Conservation (phyloP, 1,140 invertebrate species). For the Rhysida immarginata region DNA sequence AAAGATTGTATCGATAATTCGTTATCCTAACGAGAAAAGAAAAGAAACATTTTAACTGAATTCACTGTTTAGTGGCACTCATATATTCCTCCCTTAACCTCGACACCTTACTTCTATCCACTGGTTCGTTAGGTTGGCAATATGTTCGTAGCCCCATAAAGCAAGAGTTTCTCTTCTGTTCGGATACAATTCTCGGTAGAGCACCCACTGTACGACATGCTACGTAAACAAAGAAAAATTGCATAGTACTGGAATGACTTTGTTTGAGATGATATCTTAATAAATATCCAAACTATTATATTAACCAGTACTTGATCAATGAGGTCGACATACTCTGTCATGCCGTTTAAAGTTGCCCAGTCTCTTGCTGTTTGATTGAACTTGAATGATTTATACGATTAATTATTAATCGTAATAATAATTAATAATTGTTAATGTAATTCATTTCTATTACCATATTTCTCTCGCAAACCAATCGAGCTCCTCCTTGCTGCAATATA, state of each 20-base stretch:
- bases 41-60: neutral
- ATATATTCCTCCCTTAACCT: too few species aligned
- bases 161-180: neutral
- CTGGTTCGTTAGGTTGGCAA: neutral
- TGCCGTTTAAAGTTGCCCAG: too few species aligned
- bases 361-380: too few species aligned
- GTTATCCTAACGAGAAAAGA: neutral
- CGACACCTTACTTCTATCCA: neutral
- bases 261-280: too few species aligned
- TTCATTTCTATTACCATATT: neutral
- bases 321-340: too few species aligned
- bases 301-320: too few species aligned
- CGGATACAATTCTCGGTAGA: neutral
- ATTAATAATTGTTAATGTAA: neutral
- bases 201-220: neutral
- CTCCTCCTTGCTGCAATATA: neutral
- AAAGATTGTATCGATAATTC: too few species aligned
- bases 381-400: too few species aligned
- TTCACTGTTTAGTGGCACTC: neutral
- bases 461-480: neutral
- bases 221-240: neutral
- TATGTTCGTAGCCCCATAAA: conserved; percentile 1
- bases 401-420: too few species aligned
- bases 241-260: too few species aligned
- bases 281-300: too few species aligned